Conservation (phyloP, 2,113 vertebrate genomes). For the Accipiter virgatus region DNA sequence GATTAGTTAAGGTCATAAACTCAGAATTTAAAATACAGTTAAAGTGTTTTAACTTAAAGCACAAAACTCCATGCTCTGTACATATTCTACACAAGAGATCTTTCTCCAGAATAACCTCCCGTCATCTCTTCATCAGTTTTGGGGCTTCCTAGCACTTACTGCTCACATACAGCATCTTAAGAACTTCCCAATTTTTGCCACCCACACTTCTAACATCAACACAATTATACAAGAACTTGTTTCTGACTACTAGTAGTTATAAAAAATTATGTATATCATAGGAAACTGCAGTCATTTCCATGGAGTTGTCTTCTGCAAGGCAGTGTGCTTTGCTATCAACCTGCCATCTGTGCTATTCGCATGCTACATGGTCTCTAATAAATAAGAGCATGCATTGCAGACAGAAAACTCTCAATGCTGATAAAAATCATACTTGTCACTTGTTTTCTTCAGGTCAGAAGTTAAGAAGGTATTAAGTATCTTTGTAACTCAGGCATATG, state of each 20-base stretch:
- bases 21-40: not conserved
- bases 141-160: not conserved
- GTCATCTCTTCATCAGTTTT: not conserved
- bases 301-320: not conserved
- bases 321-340: not conserved
- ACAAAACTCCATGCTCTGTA: not conserved
- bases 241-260: not conserved
- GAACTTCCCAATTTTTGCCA: not conserved
- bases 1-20: not conserved
- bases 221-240: not conserved
- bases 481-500: not conserved
- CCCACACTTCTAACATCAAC: not conserved
- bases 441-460: not conserved
- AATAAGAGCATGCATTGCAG: not conserved
- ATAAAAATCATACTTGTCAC: not conserved
- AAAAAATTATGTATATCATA: not conserved
- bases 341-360: not conserved
- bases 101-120: not conserved
- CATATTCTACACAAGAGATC: not conserved
- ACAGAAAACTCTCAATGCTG: not conserved
- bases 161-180: not conserved
- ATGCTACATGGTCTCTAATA: not conserved
- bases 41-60: not conserved
- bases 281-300: not conserved
- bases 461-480: not conserved